Base-by-base conservation (phyloP, 2,113 vertebrate genomes). In the Marmota flaviventris region DNA sequence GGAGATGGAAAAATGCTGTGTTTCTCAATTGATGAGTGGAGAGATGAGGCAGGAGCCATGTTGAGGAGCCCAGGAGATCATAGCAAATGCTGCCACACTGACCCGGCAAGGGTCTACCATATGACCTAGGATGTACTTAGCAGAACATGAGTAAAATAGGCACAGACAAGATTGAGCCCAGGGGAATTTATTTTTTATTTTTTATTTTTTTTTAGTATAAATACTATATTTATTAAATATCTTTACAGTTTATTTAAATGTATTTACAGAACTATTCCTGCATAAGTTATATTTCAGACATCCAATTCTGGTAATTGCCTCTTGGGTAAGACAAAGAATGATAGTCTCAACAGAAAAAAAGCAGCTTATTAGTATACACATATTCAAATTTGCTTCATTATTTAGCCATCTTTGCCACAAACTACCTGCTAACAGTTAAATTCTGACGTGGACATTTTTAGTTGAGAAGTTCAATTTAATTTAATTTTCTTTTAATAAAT, bases 171-270 rank as follows among this genome's bases (percentile, higher is more conserved):
- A 56, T 13, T 58, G 56, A 22, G 56, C 56, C 56, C 20, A 22
- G 56, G 56, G n/a, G n/a, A n/a, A n/a, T n/a, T n/a, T n/a, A n/a
- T n/a, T n/a, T n/a, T n/a, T n/a, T n/a, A n/a, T n/a, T n/a, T n/a
- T n/a, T n/a, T n/a, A n/a, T n/a, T n/a, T n/a, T n/a, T n/a, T n/a
- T n/a, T 98, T 99, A 99, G 99, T 99, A 99, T 99, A 99, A 99
- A 99, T 99, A 99, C 99, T 99, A 99, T 99, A 98, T 97, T 99
- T 99, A 99, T 99, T 99, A 99, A 99, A 99, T 99, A 99, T 99
- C 97, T 99, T 99, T 99, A 99, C 99, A 99, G 98, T 98, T 99
- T 98, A 98, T 99, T 98, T 99, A 99, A 99, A 99, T 98, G 98
- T 98, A 99, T 99, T 98, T 99, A 99, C 99, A 99, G 97, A 99